Conservation (phyloP, 2,113 vertebrate species). For the Pelvicachromis taeniatus region DNA sequence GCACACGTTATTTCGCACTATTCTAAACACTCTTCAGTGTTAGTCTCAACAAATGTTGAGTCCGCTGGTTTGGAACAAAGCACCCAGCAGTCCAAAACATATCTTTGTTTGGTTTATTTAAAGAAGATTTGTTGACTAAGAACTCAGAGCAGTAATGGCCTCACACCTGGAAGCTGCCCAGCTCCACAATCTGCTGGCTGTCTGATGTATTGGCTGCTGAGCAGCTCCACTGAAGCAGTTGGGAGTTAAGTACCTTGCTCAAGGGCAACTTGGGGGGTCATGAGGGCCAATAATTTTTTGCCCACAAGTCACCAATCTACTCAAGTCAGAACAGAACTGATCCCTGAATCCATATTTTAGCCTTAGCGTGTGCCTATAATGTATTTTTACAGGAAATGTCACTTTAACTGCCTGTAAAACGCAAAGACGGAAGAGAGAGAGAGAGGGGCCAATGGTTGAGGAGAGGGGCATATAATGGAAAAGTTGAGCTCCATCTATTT, state of each 20-base stretch:
- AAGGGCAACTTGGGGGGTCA: not conserved
- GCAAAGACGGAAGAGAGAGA: not conserved
- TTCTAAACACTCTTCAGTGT: not conserved
- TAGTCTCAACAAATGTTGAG: not conserved
- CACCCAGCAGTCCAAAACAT: not conserved
- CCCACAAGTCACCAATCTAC: not conserved
- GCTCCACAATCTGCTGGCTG: not conserved
- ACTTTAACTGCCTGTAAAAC: not conserved
- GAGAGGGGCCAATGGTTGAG: not conserved
- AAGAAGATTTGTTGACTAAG: not conserved
- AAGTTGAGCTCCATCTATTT: not conserved
- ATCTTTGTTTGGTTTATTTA: not conserved
- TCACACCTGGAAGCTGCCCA: constrained; percentile 6
- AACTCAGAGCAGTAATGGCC: not conserved
- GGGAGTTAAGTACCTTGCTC: constrained; percentile 10
- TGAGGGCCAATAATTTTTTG: not conserved
- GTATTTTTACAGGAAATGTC: not conserved
- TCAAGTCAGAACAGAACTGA: not conserved
- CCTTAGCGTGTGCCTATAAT: not conserved
- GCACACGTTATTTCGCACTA: not conserved
- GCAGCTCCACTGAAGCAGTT: not conserved
- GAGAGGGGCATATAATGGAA: not conserved
- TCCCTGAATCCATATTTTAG: not conserved
- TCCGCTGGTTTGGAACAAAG: not conserved
- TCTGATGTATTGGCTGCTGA: not conserved